These are phyloP conservation scores for Catharus fuscescens DNA, from an alignment of 2,113 vertebrate genomes.

Conservation along the genomic window DNA sequence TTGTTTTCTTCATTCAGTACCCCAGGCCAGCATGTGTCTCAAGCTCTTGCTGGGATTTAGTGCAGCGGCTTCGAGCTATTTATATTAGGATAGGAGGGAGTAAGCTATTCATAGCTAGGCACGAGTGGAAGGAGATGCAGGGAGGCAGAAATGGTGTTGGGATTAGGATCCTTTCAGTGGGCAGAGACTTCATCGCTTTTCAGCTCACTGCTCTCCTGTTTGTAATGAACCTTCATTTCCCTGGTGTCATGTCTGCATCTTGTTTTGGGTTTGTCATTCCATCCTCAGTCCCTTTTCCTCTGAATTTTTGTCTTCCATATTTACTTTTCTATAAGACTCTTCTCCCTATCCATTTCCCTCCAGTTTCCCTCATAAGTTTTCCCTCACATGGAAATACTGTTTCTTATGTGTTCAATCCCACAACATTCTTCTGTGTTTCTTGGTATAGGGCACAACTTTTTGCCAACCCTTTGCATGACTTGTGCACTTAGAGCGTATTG, in stretches of 20 bases:
- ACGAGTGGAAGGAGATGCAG: background rate
- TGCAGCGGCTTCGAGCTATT: slow-evolving; percentile 67
- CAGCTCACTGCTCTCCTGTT: background rate
- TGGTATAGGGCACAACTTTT: background rate
- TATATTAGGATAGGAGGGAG: slow-evolving; percentile 55
- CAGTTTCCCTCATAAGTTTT: background rate
- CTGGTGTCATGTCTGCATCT: background rate
- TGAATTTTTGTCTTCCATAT: background rate
- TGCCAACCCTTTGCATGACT: background rate
- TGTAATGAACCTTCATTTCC: background rate
- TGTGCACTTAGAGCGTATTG: background rate
- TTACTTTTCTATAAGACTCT: background rate
- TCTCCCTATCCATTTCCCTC: background rate
- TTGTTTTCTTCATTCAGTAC: slow-evolving; percentile 3
- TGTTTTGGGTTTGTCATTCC: background rate
- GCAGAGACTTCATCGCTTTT: background rate
- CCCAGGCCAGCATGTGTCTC: slow-evolving; percentile 18
- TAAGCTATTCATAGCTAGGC: slow-evolving; percentile 57
- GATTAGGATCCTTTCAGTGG: slow-evolving; percentile 2
- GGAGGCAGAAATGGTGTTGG: background rate
- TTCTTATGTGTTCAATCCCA: background rate
- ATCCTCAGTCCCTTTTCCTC: background rate
- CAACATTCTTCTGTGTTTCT: background rate
- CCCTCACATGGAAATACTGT: background rate
- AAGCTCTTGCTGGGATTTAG: slow-evolving; percentile 39